Evolutionary conservation across 2,888 invertebrate species (phyloP), one percentile per base, ranked within the genome.

Genomic region (Mylabris sibirica): DNA sequence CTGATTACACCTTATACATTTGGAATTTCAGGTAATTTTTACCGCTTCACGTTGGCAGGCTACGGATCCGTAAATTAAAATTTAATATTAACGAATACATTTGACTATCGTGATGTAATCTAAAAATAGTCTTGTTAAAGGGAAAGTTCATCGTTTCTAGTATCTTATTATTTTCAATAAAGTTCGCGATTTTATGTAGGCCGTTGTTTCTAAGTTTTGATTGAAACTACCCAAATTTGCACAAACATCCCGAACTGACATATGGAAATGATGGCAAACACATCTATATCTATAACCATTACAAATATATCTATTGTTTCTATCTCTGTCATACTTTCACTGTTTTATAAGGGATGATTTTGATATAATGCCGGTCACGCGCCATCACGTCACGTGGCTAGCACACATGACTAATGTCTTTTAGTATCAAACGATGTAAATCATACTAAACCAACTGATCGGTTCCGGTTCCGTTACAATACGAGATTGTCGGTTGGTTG

Each of bases 361-460:
- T 38, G 20, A 59, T 24, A 22, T 17, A 57, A 75, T 75, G 73
- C 75, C 63, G 74, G 73, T 75, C 75, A 75, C 75, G 75, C 68
- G 71, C 68, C 67, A 61, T 60, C 61, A 73, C 74, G 69, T 75
- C 75, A 75, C 74, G 75, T 75, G 75, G 74, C 71, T 65, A 64
- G 53, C 70, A 70, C 74, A 75, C 70, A 75, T 75, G 75, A 75
- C 74, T 75, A 74, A 75, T 75, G 75, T 74, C 74, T 75, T 75
- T 74, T 59, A 62, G 73, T 74, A 75, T 75, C 75, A 75, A 57
- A 69, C 71, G 70, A 74, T 75, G 75, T 75, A 75, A 75, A 75
- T 75, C 75, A 75, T 73, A 72, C 66, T 64, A 65, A 65, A 69
- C 68, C 72, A 65, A 59, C 69, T 67, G 74, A 74, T 74, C 73